Base-by-base conservation (phyloP, 2,113 vertebrate genomes). In the Halcyon malimbica region DNA sequence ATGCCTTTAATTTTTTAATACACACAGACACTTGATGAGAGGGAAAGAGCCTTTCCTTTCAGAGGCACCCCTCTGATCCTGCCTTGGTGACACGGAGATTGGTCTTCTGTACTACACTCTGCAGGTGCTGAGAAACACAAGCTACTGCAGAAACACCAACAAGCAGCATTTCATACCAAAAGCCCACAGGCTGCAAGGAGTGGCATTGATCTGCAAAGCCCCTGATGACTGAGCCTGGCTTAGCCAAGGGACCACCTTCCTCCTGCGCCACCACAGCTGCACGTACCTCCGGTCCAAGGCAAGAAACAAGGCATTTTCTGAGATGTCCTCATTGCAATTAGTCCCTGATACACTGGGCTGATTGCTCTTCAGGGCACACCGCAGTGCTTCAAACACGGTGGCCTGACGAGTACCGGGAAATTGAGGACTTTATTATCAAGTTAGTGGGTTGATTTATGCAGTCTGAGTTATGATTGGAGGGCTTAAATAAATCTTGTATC, bases 381-480 rank as follows among this genome's bases (percentile, higher is more conserved):
- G 35, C 54, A 46, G 74, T 85, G 87, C 83, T 95, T 91, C 89
- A 82, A 93, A 89, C 74, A 87, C 37, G 1, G 16, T 25, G 87
- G 44, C 93, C 84, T 89, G 95, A 94, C 53, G 25, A 96, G 89
- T 69, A 74, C 41, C 1, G 0, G 44, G 75, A 91, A 79, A 76
- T 41, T 0, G 1, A 82, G 50, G 83, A 91, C 77, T 96, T 91
- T 95, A 93, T 95, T 89, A 91, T 20, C 3, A 94, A 94, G 81
- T 89, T 95, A 89, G 73, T 76, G 67, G 48, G 62, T 63, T 94
- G 92, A 96, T 96, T 96, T 94, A 85, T 87, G 91, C 59, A 73
- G 59, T 41, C 62, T 74, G 87, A 89, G 77, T 89, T 92, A 93
- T 91, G 91, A 96, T 93, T 89, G 90, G 77, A 95, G 37, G 57